phyloP scores from a whole-genome alignment of 1,140 invertebrate species.

The Scaptomyza pallida region DNA sequence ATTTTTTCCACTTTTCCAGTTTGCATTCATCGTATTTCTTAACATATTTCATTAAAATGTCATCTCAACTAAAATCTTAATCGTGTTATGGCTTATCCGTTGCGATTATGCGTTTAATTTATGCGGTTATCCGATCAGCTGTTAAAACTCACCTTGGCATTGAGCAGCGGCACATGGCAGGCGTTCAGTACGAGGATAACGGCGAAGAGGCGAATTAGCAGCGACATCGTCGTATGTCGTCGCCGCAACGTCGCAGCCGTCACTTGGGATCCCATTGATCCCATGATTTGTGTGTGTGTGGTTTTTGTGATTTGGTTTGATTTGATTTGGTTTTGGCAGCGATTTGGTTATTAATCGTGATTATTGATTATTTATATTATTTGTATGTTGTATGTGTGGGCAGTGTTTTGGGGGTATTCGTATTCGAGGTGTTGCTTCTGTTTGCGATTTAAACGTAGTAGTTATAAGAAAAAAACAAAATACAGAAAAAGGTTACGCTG shows the following conservation, averaged over 20 bases:
- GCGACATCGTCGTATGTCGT: slow-evolving; percentile 46
- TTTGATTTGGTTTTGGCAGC: slow-evolving; percentile 54
- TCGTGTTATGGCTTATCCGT: not conserved
- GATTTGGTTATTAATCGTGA: slow-evolving; percentile 37
- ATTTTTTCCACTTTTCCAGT: no score
- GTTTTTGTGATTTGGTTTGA: not conserved
- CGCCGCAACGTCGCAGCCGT: slow-evolving; percentile 33
- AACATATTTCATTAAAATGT: no score
- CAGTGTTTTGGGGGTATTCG: slow-evolving; percentile 64
- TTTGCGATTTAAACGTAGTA: slow-evolving; percentile 42
- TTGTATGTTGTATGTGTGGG: slow-evolving; percentile 37
- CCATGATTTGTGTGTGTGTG: slow-evolving; percentile 52
- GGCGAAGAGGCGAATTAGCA: slow-evolving; percentile 65
- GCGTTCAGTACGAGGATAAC: slow-evolving; percentile 61
- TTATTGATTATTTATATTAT: slow-evolving; percentile 11
- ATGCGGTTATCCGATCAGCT: not conserved
- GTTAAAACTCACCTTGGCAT: slow-evolving; percentile 67
- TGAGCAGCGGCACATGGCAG: slow-evolving; percentile 60
- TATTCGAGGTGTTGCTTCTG: slow-evolving; percentile 58
- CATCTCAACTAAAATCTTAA: no score
- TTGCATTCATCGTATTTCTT: no score
- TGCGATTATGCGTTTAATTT: not conserved
- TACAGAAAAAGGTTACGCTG: slow-evolving; percentile 60
- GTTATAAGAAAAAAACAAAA: slow-evolving; percentile 38
- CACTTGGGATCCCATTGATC: slow-evolving; percentile 69